Percentiles rank a stretch among this genome's conserved stretches.
phyloP scores from a whole-genome alignment of 2,888 invertebrate genomes.

The Nesidiocoris tenuis region DNA sequence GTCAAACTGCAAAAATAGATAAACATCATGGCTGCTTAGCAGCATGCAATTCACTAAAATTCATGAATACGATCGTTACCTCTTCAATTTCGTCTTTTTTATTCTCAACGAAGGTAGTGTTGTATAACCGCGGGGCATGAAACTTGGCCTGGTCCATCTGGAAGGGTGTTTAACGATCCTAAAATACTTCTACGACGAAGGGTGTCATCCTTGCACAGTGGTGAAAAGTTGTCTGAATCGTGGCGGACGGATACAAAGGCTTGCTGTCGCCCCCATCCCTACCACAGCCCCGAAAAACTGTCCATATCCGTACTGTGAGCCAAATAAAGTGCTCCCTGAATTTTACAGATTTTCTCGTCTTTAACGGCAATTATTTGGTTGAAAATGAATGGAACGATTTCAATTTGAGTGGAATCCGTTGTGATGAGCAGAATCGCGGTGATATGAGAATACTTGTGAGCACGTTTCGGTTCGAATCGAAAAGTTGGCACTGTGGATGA shows the following conservation, averaged over 20 bases:
- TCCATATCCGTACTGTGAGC: neutral
- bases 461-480: too few relatives aligned
- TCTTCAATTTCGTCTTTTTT: conserved; percentile 83
- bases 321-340: neutral
- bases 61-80: conserved; percentile 64
- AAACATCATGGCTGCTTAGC: conserved; percentile 47
- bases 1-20: conserved; percentile 48
- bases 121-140: conserved; percentile 70
- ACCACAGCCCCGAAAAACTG: neutral
- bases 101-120: conserved; percentile 79
- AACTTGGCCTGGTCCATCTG: conserved; percentile 56
- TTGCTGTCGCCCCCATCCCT: conserved; percentile 31
- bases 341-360: too few relatives aligned
- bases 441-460: too few relatives aligned
- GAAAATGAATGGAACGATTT: too few relatives aligned
- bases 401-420: too few relatives aligned
- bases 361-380: too few relatives aligned
- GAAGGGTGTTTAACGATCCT: conserved; percentile 34
- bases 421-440: too few relatives aligned
- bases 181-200: conserved; percentile 3
- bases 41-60: conserved; percentile 48
- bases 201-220: conserved; percentile 32
- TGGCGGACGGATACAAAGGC: conserved; percentile 33
- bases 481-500: too few relatives aligned
- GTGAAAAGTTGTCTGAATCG: conserved; percentile 45